Evolutionary conservation across 2,888 invertebrate genomes (phyloP), one percentile per base, ranked within the genome.

Genomic region (Sepiola atlantica): DNA sequence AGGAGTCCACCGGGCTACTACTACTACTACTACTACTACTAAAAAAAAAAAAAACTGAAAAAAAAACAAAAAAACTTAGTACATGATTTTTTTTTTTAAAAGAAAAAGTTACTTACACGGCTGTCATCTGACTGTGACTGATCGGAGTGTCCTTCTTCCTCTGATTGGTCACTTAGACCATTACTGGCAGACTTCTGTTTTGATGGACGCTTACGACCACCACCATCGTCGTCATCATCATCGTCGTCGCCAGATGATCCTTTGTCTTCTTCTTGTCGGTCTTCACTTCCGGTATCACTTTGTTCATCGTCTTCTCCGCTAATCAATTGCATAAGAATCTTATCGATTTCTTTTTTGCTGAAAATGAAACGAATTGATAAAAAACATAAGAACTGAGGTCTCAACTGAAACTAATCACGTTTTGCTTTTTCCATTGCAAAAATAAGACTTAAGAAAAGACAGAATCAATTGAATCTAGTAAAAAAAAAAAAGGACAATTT

Each of bases 311-410:
- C 95, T 94, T 95, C 95, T 94, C 96, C 95, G 93, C 96, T 94
- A 93, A 98, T 97, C 96, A 98, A 98, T 95, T 98, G 98, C 98
- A 99, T 98, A 18, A 99, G 98, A 95, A 99, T 97, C 96, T 98
- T 98, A 97, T 99, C 99, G n/a, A 99, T 98, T 97, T 98, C 98
- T 97, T 98, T 98, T 97, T 98, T 99, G 96, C 98, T 98, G 93
- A 35, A 94, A 94, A 90, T 93, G 93, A 45, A 21, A 55, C 35
- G 54, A 77, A 91, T 55, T 20, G 4, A 94, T 3, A 3, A 35
- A 16, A 3, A 20, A 92, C 8, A 14, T 92, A 54, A 92, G 28
- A 21, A 28, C 0, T 55, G 4, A 92, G 18, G n/a, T 24, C 55
- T 6, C 16, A 45, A 92, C n/a, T 8, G 45, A 45, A 2, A 45